Conservation (phyloP, 2,113 vertebrate species). For the Poeciliopsis retropinna region DNA sequence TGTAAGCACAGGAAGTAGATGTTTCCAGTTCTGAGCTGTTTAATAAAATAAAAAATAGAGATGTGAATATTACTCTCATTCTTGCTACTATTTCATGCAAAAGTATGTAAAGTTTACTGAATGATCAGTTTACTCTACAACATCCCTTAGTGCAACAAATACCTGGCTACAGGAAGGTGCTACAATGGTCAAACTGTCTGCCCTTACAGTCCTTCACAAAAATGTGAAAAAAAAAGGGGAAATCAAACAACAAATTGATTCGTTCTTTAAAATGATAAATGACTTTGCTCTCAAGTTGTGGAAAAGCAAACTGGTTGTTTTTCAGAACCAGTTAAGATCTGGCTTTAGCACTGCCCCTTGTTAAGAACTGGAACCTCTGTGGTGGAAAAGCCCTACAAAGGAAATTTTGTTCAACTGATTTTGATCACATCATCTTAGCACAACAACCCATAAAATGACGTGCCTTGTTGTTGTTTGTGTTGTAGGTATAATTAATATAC, state of each 20-base stretch:
- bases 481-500: neutral
- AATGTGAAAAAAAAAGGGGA: neutral
- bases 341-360: no score
- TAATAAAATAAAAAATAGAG: neutral
- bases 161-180: neutral
- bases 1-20: neutral
- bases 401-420: constrained; percentile 20
- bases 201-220: neutral
- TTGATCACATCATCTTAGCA: constrained; percentile 18
- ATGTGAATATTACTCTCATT: neutral
- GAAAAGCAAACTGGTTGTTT: neutral
- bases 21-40: neutral
- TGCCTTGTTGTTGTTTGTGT: constrained; percentile 8
- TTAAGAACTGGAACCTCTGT: neutral
- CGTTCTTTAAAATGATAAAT: neutral
- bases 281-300: no score
- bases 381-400: neutral
- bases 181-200: neutral
- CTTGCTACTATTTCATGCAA: neutral
- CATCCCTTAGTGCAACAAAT: neutral
- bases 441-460: constrained; percentile 1
- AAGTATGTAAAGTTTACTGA: no score
- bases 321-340: neutral
- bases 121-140: neutral
- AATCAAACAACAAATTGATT: neutral